A percentile compares a stretch with the other conserved stretches of the same genome.
These are phyloP conservation scores for Pelvicachromis taeniatus DNA, from an alignment of 2,113 vertebrate species.

Conservation along the genomic window DNA sequence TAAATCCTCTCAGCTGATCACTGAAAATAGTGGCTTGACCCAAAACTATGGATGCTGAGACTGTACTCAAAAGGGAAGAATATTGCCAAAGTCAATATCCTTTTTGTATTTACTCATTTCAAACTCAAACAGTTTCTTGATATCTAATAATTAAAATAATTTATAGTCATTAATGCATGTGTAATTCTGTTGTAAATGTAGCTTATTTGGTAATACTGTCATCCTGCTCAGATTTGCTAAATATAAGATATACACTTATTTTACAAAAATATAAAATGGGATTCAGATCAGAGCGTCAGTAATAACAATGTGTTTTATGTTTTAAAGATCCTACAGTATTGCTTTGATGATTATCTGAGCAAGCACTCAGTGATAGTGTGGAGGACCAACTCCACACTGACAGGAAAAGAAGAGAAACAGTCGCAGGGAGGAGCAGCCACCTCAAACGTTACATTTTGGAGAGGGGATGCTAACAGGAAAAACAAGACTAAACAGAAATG, in stretches of 20 bases:
- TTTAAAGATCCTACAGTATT: background rate
- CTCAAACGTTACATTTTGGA: background rate
- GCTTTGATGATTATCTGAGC: background rate
- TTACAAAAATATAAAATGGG: background rate
- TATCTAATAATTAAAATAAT: background rate
- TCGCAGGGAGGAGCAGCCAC: background rate
- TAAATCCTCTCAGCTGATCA: too few relatives aligned
- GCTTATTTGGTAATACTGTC: background rate
- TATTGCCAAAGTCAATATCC: background rate
- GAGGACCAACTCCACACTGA: background rate
- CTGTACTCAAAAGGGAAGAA: too few relatives aligned
- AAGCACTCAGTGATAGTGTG: background rate
- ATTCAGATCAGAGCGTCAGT: background rate
- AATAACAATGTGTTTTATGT: background rate
- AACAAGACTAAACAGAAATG: constrained; percentile 20
- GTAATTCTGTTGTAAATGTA: background rate
- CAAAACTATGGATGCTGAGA: too few relatives aligned
- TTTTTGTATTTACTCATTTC: background rate
- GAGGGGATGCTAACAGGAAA: background rate
- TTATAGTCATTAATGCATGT: background rate
- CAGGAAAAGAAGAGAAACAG: background rate
- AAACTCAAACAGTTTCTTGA: background rate
- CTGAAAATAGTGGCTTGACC: too few relatives aligned
- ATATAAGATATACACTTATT: background rate
- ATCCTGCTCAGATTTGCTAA: background rate